Evolutionary conservation across 2,888 invertebrate genomes (phyloP), one percentile per base, ranked within the genome.

Genomic region (Amblyjoppa proteus): DNA sequence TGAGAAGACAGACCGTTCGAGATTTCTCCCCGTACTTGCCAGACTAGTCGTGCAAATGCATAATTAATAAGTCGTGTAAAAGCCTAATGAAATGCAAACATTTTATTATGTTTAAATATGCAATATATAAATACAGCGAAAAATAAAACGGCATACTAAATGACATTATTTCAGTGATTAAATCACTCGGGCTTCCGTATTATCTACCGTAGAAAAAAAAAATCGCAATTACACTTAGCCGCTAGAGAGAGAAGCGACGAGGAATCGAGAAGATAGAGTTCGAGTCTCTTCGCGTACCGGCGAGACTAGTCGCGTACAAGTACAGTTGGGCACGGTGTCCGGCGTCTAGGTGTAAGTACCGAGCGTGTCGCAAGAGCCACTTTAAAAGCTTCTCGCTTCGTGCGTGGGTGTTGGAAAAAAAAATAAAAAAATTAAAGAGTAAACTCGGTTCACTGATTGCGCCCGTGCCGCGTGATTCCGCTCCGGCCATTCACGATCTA

Each of bases 401-500:
- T 58, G 79, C 51, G 83, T 64, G 75, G 58, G 75, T 28, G 66
- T 58, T 53, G 20, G 13, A 61, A 28, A 28, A 58, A 25, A 64
- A 34, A 31, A 64, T 16, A 2, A 31, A 58, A 28, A 58, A 28
- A 58, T 28, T 11, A 58, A 71, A 66, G 70, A 80, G 75, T 81
- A 79, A 58, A 78, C 74, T 69, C 58, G 69, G 79, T 64, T 75
- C 75, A 79, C 79, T 79, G 83, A 83, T 83, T 79, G 83, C 83
- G 79, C 83, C 70, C 79, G 83, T 83, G 79, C 75, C 79, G 79
- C 69, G 70, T 71, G 83, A 83, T 79, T 83, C 73, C 56, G 49
- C 58, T 83, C 61, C 31, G 53, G 66, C 77, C 68, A 77, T 82
- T 83, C 69, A 38, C 73, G 51, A 51, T 68, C 53, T 58, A 83